These are phyloP conservation scores for Drosophila lacicola DNA, from an alignment of 2,888 invertebrate species.

Conservation along the genomic window DNA sequence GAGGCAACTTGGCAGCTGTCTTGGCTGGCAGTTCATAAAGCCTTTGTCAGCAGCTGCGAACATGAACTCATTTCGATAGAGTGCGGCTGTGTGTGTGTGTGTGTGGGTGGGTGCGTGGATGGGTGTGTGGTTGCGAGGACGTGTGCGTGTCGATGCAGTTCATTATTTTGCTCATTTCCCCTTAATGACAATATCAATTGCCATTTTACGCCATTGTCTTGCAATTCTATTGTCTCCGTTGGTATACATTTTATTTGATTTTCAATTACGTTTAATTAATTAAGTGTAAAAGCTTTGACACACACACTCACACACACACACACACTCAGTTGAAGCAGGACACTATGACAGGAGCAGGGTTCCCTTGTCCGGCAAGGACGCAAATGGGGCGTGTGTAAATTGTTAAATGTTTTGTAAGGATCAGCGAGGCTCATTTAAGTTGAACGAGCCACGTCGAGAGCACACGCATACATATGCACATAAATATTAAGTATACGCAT, in stretches of 20 bases:
- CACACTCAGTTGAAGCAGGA: not conserved
- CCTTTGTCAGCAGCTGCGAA: conserved; percentile 64
- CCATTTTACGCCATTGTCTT: conserved; percentile 73
- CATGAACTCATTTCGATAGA: conserved; percentile 36
- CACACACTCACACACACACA: conserved; percentile 16
- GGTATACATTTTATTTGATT: conserved; percentile 71
- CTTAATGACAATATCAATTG: conserved; percentile 80
- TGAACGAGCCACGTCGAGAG: conserved; percentile 23
- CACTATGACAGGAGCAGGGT: conserved; percentile 14
- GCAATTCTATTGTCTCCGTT: conserved; percentile 68
- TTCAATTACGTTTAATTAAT: conserved; percentile 79
- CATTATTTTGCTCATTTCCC: conserved; percentile 78
- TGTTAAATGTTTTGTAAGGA: conserved; percentile 66
- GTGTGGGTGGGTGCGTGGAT: not conserved
- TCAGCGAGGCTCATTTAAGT: conserved; percentile 37
- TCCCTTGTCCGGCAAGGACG: not conserved
- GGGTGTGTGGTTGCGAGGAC: not conserved
- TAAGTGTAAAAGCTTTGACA: conserved; percentile 73
- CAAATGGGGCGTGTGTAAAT: conserved; percentile 64
- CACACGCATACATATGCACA: conserved; percentile 6
- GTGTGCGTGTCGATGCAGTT: conserved; percentile 44
- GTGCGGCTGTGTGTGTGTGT: not conserved
- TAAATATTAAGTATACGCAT: conserved; percentile 47
- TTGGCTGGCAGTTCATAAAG: conserved; percentile 59
- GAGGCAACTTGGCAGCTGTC: conserved; percentile 40